These are phyloP conservation scores for Elgaria multicarinata DNA, from an alignment of 2,113 vertebrate genomes.

Conservation along the genomic window DNA sequence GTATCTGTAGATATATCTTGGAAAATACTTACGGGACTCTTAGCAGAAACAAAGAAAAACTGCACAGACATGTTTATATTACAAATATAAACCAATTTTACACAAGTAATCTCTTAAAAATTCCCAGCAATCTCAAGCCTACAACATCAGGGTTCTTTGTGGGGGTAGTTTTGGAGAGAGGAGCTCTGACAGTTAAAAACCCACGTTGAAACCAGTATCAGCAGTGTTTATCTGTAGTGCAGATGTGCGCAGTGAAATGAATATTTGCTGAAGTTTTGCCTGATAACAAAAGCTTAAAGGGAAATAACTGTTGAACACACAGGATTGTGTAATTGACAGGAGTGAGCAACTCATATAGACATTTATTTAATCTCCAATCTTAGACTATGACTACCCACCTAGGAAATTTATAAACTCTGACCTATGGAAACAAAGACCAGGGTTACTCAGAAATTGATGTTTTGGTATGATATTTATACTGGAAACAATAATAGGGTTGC, in stretches of 20 bases:
- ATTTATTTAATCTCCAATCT: neutral
- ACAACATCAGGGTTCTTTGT: neutral
- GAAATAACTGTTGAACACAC: no score
- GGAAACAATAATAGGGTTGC: neutral
- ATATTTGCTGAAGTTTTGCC: neutral
- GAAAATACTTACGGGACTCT: neutral
- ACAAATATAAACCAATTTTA: neutral
- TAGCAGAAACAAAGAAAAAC: neutral
- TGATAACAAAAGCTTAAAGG: neutral
- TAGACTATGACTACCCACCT: neutral
- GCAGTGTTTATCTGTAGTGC: neutral
- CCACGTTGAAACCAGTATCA: neutral
- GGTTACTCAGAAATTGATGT: neutral
- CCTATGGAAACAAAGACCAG: neutral
- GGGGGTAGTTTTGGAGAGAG: neutral
- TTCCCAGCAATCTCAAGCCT: neutral
- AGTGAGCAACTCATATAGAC: neutral
- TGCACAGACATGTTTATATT: neutral
- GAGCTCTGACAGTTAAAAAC: neutral
- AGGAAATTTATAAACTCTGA: neutral
- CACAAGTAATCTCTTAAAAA: neutral
- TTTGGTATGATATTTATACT: neutral
- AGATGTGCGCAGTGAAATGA: neutral
- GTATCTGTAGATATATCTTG: neutral
- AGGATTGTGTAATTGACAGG: neutral